Percentiles rank a stretch among this genome's conserved stretches.
phyloP scores from a whole-genome alignment of 2,888 invertebrate genomes.

The Dusona sp. region DNA sequence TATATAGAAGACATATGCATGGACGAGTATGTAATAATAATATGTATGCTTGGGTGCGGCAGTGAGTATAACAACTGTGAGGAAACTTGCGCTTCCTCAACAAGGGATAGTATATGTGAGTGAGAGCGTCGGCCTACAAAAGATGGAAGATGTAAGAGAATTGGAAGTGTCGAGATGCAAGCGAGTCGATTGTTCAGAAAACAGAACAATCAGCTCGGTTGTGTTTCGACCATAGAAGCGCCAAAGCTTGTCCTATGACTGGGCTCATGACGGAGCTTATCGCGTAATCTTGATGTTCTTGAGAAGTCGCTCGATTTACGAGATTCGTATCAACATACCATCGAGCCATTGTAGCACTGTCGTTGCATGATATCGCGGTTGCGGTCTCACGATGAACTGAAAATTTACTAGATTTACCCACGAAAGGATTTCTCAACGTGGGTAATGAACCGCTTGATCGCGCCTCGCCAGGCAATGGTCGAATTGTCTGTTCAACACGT shows the following conservation, averaged over 20 bases:
- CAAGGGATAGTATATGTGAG: conserved; percentile 73
- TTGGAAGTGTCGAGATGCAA: conserved; percentile 71
- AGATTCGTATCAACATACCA: conserved; percentile 66
- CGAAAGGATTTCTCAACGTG: conserved; percentile 61
- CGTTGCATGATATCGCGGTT: conserved; percentile 65
- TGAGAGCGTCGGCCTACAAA: conserved; percentile 74
- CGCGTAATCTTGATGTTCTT: conserved; percentile 56
- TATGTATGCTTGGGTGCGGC: conserved; percentile 83
- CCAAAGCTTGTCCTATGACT: conserved; percentile 79
- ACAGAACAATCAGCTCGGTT: conserved; percentile 80
- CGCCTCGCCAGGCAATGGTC: conserved; percentile 61
- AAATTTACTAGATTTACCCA: conserved; percentile 80
- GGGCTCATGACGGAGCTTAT: conserved; percentile 74
- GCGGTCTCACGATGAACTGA: conserved; percentile 72
- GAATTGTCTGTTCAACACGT: conserved; percentile 49
- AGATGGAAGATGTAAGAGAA: conserved; percentile 77
- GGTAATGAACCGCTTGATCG: conserved; percentile 74
- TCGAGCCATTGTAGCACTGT: conserved; percentile 61
- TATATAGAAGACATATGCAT: conserved; percentile 79
- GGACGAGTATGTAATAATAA: conserved; percentile 83
- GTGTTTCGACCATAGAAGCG: conserved; percentile 75
- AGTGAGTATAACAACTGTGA: conserved; percentile 84
- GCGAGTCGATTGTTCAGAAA: conserved; percentile 81
- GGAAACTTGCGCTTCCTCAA: conserved; percentile 71
- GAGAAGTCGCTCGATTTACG: conserved; percentile 62